Evolutionary conservation across 1,140 invertebrate genomes (phyloP), one percentile per base, ranked within the genome.

Genomic region (Cheumatopsyche charites): DNA sequence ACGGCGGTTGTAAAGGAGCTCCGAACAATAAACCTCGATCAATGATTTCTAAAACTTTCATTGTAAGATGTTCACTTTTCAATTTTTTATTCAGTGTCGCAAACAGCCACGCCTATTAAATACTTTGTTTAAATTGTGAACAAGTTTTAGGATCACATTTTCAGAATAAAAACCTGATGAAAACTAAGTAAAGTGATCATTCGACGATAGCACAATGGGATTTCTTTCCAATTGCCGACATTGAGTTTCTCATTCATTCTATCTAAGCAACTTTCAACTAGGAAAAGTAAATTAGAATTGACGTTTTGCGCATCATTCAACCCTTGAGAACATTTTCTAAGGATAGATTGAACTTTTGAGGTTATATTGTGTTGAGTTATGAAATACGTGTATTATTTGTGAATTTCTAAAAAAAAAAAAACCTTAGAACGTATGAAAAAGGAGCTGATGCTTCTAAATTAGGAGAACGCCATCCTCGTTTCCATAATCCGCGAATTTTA

Each of bases 21-120:
- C 93, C 94, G 84, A 96, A 89, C 17, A 96, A 79, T 71, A 96
- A 83, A 1, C 93, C 94, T 84, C 90, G 89, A 82, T 97, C 94
- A 79, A 92, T 87, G 68, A 88, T 87, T 80, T 89, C 85, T 62
- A 93, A 86, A 42, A 88, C 85, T 75, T 88, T 80, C 76, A 84
- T 78, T 21, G 80, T 1, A 2, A 63, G 19, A 11, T 58, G 19
- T 58, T 47, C 36, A 25, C 11, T 12, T n/a, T 67, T 52, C 15
- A 25, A 13, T 7, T 19, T 62, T 11, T 55, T 19, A 21, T 76
- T 47, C 25, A 63, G 62, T 26, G 9, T 26, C 45, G 47, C 43
- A 61, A 36, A 45, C 21, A 58, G 45, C 42, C 67, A 67, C 1
- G 29, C 25, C 61, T 29, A 62, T 19, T 17, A 70, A 7, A 15